Evolutionary conservation across 92 coral and sea anemone species (phyloP), one percentile per base, ranked within the genome.

Genomic region (Zoanthus solanderi): DNA sequence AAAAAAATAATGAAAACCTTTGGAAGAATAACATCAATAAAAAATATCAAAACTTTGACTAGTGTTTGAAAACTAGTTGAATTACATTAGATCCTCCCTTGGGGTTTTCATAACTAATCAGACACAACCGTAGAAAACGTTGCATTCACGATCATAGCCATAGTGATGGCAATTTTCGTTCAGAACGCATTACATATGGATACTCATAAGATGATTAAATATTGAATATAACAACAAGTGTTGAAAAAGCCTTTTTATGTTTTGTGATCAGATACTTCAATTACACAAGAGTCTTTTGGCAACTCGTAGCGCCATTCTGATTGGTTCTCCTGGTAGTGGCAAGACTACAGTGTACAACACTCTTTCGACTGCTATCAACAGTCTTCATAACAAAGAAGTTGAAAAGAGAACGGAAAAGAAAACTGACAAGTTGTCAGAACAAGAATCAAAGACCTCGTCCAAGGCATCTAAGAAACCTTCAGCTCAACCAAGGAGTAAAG

Each of bases 271-370:
- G 99, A 93, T 95, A 29, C 75, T 97, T 57, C 99, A 95, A 92
- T 90, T 97, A 79, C 84, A 95, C 66, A 92, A 91, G 50, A 89
- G 94, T 52, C 87, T 97, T 74, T 90, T 89, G 52, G 89, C 95
- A 32, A 92, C 85, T 88, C 91, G 90, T 10, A 92, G 92, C 75
- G 96, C 90, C 53, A 92, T 97, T 68, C 89, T 97, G 30, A 71
- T 97, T 57, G 99, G 99, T 17, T 84, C 90, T 15, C 92, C 99
- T 72, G 99, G 99, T 37, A 88, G 98, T 57, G 99, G 99, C n/a
- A 97, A 97, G 82, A 90, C 95, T 54, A 89, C 98, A 7, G 67
- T 95, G 5, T 92, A 93, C 79, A 92, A 87, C 12, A 92, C 98
- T 30, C 84, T 97, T 34, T 84, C 92, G 29, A 88, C 94, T 80